Percentiles rank a stretch among this genome's conserved stretches.
phyloP scores from a whole-genome alignment of 1,140 invertebrate genomes.

The Octopus sinensis region DNA sequence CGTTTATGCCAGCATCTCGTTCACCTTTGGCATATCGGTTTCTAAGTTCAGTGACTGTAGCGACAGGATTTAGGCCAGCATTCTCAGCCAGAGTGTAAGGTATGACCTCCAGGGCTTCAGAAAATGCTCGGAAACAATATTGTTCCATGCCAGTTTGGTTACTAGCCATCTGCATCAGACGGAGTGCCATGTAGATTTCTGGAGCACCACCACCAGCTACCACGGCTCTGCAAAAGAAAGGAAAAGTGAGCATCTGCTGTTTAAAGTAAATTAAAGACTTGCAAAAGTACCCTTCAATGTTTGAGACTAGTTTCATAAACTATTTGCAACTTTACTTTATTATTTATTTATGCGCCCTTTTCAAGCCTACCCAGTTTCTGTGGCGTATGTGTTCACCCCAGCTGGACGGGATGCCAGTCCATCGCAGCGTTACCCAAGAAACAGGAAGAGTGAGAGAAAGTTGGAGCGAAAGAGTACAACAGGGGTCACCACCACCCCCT shows the following conservation, averaged over 20 bases:
- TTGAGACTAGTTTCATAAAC: too few species aligned
- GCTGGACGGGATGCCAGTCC: too few species aligned
- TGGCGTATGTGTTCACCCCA: too few species aligned
- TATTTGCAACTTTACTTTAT: too few species aligned
- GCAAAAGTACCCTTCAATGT: too few species aligned
- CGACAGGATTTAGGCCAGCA: slow-evolving; percentile 95
- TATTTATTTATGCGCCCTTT: too few species aligned
- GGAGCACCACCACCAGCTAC: slow-evolving; percentile 95
- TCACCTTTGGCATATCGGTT: slow-evolving; percentile 87
- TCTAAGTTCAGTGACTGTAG: slow-evolving; percentile 93
- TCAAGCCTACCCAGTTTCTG: too few species aligned
- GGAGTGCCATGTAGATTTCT: slow-evolving; percentile 88
- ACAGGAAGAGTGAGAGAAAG: too few species aligned
- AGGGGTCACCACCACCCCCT: too few species aligned
- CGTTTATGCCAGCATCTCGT: slow-evolving; percentile 88
- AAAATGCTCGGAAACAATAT: slow-evolving; percentile 89
- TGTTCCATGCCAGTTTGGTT: slow-evolving; percentile 86
- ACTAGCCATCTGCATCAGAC: slow-evolving; percentile 78
- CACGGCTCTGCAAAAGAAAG: slow-evolving; percentile 62
- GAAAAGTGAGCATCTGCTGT: neutral
- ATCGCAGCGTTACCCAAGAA: too few species aligned
- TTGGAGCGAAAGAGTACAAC: too few species aligned
- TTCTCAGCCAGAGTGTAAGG: slow-evolving; percentile 99
- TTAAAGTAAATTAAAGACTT: too few species aligned
- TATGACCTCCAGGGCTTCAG: slow-evolving; percentile 93